Evolutionary conservation across 2,888 invertebrate genomes (phyloP), one percentile per base, ranked within the genome.

Genomic region (Melieria omissa): DNA sequence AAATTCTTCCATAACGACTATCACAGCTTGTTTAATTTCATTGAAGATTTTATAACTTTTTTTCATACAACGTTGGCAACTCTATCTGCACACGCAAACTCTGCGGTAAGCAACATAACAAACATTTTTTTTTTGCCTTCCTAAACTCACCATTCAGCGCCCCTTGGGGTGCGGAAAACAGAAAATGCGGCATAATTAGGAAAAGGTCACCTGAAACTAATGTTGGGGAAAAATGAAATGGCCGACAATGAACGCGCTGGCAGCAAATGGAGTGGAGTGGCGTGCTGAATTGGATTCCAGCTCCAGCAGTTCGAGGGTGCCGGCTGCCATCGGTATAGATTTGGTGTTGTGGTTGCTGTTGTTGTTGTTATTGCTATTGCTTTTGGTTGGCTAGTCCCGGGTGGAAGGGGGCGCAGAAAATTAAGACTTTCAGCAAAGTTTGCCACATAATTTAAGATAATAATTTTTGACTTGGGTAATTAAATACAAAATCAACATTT

Each of bases 141-240:
- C 4, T 49, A 41, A 45, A 63, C 29, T 63, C 29, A 29, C 46
- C 44, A n/a, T 8, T 67, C 60, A 44, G 49, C 67, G 52, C 52
- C 60, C 16, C 60, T 60, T 29, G 58, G 58, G 57, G 54, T 64
- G 58, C 55, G 61, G 47, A 49, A 70, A 71, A 75, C 74, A 70
- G 73, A 66, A 66, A 65, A 62, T 64, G 58, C 55, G 61, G 47
- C 58, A 70, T 72, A 75, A 75, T 77, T 73, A 70, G 73, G 29
- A 70, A 75, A 75, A 76, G 72, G 74, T 74, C 74, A 77, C 77
- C 77, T 75, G 77, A 75, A 77, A 75, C 67, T 74, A 77, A 77
- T 77, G 77, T 77, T 73, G 65, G 45, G 74, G 71, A 75, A 77
- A 75, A 73, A 60, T 65, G 61, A 71, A 71, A 65, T n/a, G 45